Evolutionary conservation across 2,888 invertebrate species (phyloP), one percentile per base, ranked within the genome.

Genomic region (Nyleta sp.): DNA sequence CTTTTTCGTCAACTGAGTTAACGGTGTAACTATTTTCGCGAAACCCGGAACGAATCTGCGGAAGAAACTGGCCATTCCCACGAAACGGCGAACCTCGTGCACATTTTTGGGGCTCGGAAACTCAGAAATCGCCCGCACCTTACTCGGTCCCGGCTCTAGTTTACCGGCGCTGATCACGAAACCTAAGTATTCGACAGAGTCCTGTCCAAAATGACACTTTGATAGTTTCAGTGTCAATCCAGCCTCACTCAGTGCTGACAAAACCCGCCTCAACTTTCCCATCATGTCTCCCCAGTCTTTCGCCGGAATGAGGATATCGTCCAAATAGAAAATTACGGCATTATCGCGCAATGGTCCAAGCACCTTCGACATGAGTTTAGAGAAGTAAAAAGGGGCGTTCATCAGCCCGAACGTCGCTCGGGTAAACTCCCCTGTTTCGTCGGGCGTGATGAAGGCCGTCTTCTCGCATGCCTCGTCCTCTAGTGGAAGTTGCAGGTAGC

Each of bases 321-420:
- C 28, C 7, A 28, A 24, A 6, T 7, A 48, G 28, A 13, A 48
- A 24, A 15, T 24, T 24, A 28, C n/a, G n/a, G 13, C 11, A 11
- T 13, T 48, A 48, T 44, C 20, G 18, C 44, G 44, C 20, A 44
- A 10, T 15, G 44, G 44, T 3, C 18, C 53, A 11, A 55, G 22
- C 2, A 53, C 75, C 17, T 60, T n/a, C 11, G 80, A 40, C 75
- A 81, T 81, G 1, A 65, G 13, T 18, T 78, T 77, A 0, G 75
- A 72, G 55, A 85, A 88, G 13, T 84, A 84, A n/a, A 80, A 78
- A 0, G 84, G 84, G 0, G 85, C 84, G 50, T 87, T 86, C 28
- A 81, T 70, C 2, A 85, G 70, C 0, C 86, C 86, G 46, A 86
- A 88, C 10, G 83, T 81, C 79, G 83, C 82, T 0, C 78, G 20